phyloP scores from a whole-genome alignment of 2,797 vertebrate species.

The Zalophus californianus region DNA sequence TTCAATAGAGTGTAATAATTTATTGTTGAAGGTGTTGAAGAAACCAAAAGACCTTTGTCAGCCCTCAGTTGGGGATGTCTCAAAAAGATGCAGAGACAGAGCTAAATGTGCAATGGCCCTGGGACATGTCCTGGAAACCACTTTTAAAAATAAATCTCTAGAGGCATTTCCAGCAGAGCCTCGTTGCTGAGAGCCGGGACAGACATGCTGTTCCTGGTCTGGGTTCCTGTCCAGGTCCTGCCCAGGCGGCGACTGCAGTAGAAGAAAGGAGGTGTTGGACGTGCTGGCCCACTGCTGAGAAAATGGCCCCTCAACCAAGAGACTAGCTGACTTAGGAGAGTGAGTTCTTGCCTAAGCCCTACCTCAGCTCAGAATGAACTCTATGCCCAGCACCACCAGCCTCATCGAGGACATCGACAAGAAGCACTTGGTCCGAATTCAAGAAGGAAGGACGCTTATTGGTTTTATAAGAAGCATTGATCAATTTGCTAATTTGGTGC shows the following conservation, averaged over 20 bases:
- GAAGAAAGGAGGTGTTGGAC: constrained; percentile 24
- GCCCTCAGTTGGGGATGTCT: neutral
- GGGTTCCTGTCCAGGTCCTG: neutral
- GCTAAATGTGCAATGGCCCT: constrained; percentile 18
- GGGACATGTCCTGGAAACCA: constrained; percentile 70
- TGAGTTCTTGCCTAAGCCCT: neutral
- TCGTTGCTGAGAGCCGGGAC: neutral
- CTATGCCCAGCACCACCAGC: constrained; percentile 97
- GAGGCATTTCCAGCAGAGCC: constrained; percentile 63
- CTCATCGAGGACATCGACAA: constrained; percentile 98
- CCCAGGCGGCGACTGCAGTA: constrained; percentile 53
- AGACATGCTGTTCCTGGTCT: rapidly evolving
- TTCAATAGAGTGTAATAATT: neutral
- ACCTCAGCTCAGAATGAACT: constrained; percentile 91
- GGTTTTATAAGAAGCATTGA: neutral
- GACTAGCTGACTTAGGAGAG: too few species aligned
- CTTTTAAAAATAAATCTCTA: constrained; percentile 63
- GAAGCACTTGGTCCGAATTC: neutral
- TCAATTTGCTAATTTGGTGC: constrained; percentile 93
- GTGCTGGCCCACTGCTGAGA: neutral
- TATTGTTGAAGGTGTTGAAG: neutral
- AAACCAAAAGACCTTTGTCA: constrained; percentile 46
- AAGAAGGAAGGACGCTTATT: neutral
- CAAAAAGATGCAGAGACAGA: constrained; percentile 1
- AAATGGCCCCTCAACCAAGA: too few species aligned